Conservation (phyloP, 1,140 invertebrate genomes). For the Mamestra configurata region DNA sequence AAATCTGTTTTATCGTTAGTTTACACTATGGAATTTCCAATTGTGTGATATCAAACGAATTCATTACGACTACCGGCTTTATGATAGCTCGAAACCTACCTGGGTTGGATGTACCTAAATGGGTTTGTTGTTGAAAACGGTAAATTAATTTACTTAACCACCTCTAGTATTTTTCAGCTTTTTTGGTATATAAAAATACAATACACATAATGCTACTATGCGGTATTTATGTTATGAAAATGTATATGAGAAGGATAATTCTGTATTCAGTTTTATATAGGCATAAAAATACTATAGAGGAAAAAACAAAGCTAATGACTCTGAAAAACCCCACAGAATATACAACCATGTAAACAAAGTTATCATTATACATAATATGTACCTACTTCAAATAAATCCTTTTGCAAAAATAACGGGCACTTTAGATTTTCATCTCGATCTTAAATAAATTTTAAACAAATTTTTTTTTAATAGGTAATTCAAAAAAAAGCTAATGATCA, state of each 20-base stretch:
- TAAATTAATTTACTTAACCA: too few species aligned
- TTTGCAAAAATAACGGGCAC: too few species aligned
- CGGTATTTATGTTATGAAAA: neutral
- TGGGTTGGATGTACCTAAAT: too few species aligned
- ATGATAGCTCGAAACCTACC: neutral
- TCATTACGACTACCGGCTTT: neutral
- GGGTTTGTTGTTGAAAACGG: too few species aligned
- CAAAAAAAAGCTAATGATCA: too few species aligned
- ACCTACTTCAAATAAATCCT: too few species aligned
- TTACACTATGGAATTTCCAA: neutral
- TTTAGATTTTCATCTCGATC: too few species aligned
- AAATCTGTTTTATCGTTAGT: neutral
- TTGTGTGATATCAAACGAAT: neutral
- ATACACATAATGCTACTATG: neutral
- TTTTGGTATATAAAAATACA: neutral
- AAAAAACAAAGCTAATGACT: slow-evolving; percentile 48
- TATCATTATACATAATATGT: slow-evolving; percentile 17
- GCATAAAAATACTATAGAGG: slow-evolving; percentile 15
- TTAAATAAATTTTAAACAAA: too few species aligned
- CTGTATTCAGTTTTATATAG: neutral
- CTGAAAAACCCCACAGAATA: slow-evolving; percentile 35
- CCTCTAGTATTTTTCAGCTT: too few species aligned
- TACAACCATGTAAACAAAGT: slow-evolving; percentile 41
- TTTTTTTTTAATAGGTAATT: too few species aligned
- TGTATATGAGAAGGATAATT: slow-evolving; percentile 20